Conservation (phyloP, 1,140 invertebrate genomes). For the Leptinotarsa undecemlineata region DNA sequence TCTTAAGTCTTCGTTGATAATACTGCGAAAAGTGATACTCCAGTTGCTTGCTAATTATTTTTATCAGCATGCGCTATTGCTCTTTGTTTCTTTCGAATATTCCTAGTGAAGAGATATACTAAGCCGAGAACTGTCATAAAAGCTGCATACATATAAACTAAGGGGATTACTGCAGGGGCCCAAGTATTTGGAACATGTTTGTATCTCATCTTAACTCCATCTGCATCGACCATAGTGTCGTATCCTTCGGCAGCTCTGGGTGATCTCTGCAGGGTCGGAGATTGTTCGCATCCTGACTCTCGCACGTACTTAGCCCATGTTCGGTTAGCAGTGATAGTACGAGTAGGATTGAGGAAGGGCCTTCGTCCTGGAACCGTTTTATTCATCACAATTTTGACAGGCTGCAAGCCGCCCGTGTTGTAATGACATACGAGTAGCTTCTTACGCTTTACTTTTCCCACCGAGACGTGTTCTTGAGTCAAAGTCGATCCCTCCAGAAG, state of each 20-base stretch:
- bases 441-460: conserved; percentile 64
- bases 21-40: background rate
- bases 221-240: conserved; percentile 19
- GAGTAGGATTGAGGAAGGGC: conserved; percentile 61
- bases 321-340: conserved; percentile 63
- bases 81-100: conserved; percentile 15
- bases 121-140: conserved; percentile 43
- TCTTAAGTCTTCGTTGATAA: background rate
- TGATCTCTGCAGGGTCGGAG: conserved; percentile 36
- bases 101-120: conserved; percentile 30
- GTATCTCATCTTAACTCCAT: conserved; percentile 32
- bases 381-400: conserved; percentile 50
- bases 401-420: conserved; percentile 54
- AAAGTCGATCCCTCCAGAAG: conserved; percentile 68
- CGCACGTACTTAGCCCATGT: conserved; percentile 75
- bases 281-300: conserved; percentile 66
- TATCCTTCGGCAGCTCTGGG: conserved; percentile 32
- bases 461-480: conserved; percentile 61
- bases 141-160: conserved; percentile 36
- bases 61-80: conserved; percentile 14
- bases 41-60: conserved; percentile 22
- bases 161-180: conserved; percentile 41
- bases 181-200: conserved; percentile 44
- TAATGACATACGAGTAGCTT: conserved; percentile 69
- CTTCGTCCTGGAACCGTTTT: conserved; percentile 59